Evolutionary conservation across 1,140 invertebrate genomes (phyloP), one percentile per base, ranked within the genome.

Genomic region (Mercenaria mercenaria): DNA sequence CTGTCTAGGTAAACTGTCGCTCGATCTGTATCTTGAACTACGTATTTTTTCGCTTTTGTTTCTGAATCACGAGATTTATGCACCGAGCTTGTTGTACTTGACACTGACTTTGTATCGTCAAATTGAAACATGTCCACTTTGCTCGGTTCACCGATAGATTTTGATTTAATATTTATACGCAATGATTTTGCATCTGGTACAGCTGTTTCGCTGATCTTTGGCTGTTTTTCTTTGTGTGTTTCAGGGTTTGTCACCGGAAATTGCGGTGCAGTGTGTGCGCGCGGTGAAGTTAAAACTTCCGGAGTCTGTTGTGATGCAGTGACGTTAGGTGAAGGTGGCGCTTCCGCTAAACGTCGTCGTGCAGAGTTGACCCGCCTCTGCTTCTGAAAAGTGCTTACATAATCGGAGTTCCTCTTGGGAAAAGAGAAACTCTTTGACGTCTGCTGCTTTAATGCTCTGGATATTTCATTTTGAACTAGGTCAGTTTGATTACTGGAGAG

Each of bases 1-100:
- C 88, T 92, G 59, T 93, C 93, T 61, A 93, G 90, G 88, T 92
- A 93, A 67, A 93, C 82, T 29, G 93, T 92, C 15, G 91, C 91
- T 37, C 90, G 77, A 8, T 87, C 69, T 10, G 90, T 90, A 52
- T 93, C 92, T 41, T 89, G 80, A 3, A 93, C 90, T 37, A 90
- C 61, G 47, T 91, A 93, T 64, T 87, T 91, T 37, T 90, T 88
- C 39, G 88, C 88, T 50, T 92, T 76, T 50, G 69, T 20, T 15
- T 89, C 81, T 20, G 26, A 32, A 23, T 89, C 69, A 59, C 56
- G 69, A n/a, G 41, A 32, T 59, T 50, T 81, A n/a, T 50, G 23
- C 47, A n/a, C 59, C 6, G 39, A 26, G 23, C 77, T 80, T 39
- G 86, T 67, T 11, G 56, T 26, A 50, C 79, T 89, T 18, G 88